Percentiles rank a stretch among this genome's conserved stretches.
Evolutionary conservation across 2,888 invertebrate species (phyloP).

Genomic region (Polietes domitor): DNA sequence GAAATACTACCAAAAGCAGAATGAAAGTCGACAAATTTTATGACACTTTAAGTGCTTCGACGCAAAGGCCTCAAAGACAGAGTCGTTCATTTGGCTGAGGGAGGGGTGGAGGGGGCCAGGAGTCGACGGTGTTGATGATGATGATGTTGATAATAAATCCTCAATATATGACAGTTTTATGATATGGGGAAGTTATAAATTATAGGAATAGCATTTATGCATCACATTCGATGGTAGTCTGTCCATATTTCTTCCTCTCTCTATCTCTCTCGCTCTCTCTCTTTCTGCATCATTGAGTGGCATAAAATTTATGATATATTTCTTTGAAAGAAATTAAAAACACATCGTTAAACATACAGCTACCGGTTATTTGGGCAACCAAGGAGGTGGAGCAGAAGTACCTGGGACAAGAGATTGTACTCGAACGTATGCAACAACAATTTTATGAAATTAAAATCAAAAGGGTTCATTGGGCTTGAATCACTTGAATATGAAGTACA

Average conservation of each 20-base stretch:
- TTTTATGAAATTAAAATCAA: too few relatives aligned
- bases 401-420: too few relatives aligned
- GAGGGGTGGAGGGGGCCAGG: background rate
- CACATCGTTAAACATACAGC: conserved; percentile 5
- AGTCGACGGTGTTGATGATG: background rate
- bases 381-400: too few relatives aligned
- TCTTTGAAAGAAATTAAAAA: conserved; percentile 31
- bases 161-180: conserved; percentile 64
- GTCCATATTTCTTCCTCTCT: background rate
- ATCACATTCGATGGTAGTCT: background rate
- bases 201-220: conserved; percentile 33
- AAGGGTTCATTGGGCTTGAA: too few relatives aligned
- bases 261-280: background rate
- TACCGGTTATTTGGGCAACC: background rate
- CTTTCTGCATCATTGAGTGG: too few relatives aligned
- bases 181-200: conserved; percentile 66
- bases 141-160: conserved; percentile 61
- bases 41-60: conserved; percentile 30
- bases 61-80: background rate
- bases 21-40: conserved; percentile 29
- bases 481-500: too few relatives aligned
- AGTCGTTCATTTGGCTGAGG: too few relatives aligned
- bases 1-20: background rate
- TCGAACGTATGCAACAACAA: too few relatives aligned
- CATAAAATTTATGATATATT: conserved; percentile 9